A percentile compares a stretch with the other conserved stretches of the same genome.
Conservation (phyloP, 1,140 invertebrate species). For the Nasonia longicornis region DNA sequence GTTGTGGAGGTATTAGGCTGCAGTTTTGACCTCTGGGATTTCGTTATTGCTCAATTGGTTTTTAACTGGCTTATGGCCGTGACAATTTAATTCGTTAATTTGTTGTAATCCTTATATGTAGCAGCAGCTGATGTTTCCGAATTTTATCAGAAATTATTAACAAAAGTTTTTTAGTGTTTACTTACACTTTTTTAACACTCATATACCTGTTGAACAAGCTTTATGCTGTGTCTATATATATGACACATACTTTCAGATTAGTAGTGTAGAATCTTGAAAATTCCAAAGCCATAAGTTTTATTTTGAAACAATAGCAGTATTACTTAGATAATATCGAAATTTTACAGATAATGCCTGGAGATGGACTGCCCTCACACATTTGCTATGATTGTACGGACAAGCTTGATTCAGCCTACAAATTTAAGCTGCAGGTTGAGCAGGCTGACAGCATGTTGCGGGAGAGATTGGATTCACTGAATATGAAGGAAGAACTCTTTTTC, state of each 20-base stretch:
- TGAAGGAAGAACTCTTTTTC: slow-evolving; percentile 65
- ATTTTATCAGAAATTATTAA: no score
- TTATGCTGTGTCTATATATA: not conserved
- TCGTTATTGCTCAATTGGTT: no score
- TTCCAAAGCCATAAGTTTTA: not conserved
- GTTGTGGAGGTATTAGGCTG: not conserved
- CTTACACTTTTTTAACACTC: no score
- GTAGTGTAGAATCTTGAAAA: not conserved
- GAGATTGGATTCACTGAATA: slow-evolving; percentile 64
- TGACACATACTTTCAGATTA: not conserved
- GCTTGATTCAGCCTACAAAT: slow-evolving; percentile 74
- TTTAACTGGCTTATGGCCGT: no score
- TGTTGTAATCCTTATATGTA: no score
- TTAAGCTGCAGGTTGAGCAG: slow-evolving; percentile 75
- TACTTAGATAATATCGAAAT: not conserved
- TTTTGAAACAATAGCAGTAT: not conserved
- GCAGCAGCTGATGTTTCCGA: no score
- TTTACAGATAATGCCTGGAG: slow-evolving; percentile 69
- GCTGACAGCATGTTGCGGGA: slow-evolving; percentile 71
- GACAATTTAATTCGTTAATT: no score
- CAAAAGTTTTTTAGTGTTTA: no score
- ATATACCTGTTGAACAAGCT: not conserved
- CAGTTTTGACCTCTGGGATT: no score
- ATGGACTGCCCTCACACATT: slow-evolving; percentile 75
- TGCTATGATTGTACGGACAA: slow-evolving; percentile 74